A percentile compares a stretch with the other conserved stretches of the same genome.
Conservation (phyloP, 1,140 invertebrate genomes). For the Pseudomyrmex flavicornis region DNA sequence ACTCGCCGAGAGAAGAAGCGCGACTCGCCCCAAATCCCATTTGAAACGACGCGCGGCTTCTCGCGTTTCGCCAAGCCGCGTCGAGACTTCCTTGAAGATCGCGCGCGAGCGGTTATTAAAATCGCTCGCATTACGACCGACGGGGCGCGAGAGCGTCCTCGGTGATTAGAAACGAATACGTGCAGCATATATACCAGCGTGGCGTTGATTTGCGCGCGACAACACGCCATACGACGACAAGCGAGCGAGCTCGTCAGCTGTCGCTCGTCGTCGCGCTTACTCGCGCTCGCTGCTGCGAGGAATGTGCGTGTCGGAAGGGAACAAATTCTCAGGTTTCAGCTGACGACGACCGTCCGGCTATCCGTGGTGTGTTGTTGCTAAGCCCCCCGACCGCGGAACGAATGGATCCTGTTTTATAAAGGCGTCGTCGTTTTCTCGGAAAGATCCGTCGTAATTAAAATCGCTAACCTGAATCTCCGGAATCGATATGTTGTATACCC, state of each 20-base stretch:
- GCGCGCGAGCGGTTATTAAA: slow-evolving; percentile 34
- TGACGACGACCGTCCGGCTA: slow-evolving; percentile 55
- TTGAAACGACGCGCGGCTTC: neutral
- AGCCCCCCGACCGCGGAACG: slow-evolving; percentile 26
- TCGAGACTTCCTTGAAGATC: slow-evolving; percentile 16
- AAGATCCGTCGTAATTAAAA: slow-evolving; percentile 5
- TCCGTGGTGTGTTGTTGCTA: slow-evolving; percentile 62
- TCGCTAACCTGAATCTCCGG: no score
- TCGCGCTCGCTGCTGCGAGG: slow-evolving; percentile 43
- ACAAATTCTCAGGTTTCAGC: slow-evolving; percentile 70
- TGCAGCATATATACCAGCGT: neutral
- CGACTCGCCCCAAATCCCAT: neutral
- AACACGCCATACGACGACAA: neutral
- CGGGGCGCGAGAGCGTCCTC: neutral
- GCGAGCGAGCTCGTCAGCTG: slow-evolving; percentile 57
- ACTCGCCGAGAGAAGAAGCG: neutral
- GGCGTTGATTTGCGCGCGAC: slow-evolving; percentile 36
- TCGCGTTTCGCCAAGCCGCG: slow-evolving; percentile 1
- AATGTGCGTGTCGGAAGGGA: slow-evolving; percentile 71
- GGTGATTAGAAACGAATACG: slow-evolving; percentile 39
- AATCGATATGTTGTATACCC: no score
- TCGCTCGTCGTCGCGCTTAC: slow-evolving; percentile 37
- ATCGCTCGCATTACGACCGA: slow-evolving; percentile 6
- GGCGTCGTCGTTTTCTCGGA: neutral
- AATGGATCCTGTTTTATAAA: neutral